These are phyloP conservation scores for Carduelis carduelis DNA, from an alignment of 2,797 vertebrate species.

Conservation along the genomic window DNA sequence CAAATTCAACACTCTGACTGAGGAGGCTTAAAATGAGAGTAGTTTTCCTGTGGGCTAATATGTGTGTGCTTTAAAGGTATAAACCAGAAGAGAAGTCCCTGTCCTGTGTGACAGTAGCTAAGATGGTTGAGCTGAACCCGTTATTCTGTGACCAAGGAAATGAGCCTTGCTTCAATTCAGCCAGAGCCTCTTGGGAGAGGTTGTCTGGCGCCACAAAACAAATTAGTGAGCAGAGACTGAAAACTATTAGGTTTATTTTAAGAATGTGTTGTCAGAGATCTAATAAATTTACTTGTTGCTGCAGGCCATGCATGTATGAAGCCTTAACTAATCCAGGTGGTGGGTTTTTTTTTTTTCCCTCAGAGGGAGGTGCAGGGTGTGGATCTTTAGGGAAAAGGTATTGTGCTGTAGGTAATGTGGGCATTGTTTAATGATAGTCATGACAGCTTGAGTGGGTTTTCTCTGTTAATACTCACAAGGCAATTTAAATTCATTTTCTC, in stretches of 20 bases:
- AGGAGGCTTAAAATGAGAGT: neutral
- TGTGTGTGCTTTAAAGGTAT: neutral
- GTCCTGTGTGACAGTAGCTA: neutral
- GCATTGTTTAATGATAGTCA: constrained; percentile 15
- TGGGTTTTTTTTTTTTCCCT: neutral
- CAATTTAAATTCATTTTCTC: neutral
- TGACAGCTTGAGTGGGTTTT: neutral
- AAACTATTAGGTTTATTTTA: constrained; percentile 75
- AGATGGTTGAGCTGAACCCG: constrained; percentile 1
- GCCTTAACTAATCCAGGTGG: constrained; percentile 64
- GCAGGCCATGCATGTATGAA: constrained; percentile 54
- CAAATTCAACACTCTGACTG: neutral
- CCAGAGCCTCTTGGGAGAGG: constrained; percentile 14
- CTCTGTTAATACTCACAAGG: neutral
- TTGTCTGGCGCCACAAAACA: constrained; percentile 73
- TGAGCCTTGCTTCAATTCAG: neutral
- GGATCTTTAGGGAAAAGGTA: constrained; percentile 9
- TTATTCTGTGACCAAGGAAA: neutral
- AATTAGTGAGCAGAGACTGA: constrained; percentile 68
- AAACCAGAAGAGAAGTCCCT: neutral
- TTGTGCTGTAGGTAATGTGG: constrained; percentile 30
- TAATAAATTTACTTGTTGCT: constrained; percentile 71
- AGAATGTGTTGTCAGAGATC: constrained; percentile 70
- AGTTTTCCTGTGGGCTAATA: neutral
- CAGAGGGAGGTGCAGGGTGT: constrained; percentile 35